These are phyloP conservation scores for Hormiphora californensis DNA, from an alignment of 37 sponge, comb jelly and placozoan species.

Conservation along the genomic window DNA sequence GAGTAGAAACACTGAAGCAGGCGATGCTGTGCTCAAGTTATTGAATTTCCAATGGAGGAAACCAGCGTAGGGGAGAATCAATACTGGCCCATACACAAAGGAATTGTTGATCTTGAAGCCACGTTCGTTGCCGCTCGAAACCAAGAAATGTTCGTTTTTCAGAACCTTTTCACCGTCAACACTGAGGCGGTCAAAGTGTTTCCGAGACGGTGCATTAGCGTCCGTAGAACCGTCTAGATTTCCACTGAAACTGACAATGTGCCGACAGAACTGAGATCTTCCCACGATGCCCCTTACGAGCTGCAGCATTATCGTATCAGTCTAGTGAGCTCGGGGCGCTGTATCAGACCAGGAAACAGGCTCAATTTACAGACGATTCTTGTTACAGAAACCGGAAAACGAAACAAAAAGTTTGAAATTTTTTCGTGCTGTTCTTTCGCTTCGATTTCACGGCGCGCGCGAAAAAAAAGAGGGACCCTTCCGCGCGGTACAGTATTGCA, in stretches of 20 bases:
- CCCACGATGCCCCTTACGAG: too few species aligned
- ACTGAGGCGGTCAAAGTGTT: slow-evolving; percentile 15
- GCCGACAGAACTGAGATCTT: not conserved
- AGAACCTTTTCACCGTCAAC: not conserved
- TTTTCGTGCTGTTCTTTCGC: too few species aligned
- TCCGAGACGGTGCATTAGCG: not conserved
- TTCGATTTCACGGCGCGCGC: too few species aligned
- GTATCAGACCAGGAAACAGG: too few species aligned
- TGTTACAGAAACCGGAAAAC: too few species aligned
- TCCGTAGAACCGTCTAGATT: slow-evolving; percentile 3
- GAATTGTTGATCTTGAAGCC: slow-evolving; percentile 21
- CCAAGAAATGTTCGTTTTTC: slow-evolving; percentile 16
- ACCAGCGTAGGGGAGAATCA: slow-evolving; percentile 21
- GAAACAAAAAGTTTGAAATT: too few species aligned
- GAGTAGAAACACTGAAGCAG: not conserved
- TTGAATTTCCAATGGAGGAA: slow-evolving; percentile 22
- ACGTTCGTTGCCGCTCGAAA: slow-evolving; percentile 8
- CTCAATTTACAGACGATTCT: too few species aligned
- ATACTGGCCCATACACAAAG: not conserved
- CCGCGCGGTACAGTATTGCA: too few species aligned
- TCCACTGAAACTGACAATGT: slow-evolving; percentile 18
- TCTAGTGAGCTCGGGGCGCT: too few species aligned
- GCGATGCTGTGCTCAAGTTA: not conserved
- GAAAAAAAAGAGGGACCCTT: too few species aligned
- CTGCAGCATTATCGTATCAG: too few species aligned